These are phyloP conservation scores for Meliscaeva auricollis DNA, from an alignment of 2,888 invertebrate genomes.

Conservation along the genomic window DNA sequence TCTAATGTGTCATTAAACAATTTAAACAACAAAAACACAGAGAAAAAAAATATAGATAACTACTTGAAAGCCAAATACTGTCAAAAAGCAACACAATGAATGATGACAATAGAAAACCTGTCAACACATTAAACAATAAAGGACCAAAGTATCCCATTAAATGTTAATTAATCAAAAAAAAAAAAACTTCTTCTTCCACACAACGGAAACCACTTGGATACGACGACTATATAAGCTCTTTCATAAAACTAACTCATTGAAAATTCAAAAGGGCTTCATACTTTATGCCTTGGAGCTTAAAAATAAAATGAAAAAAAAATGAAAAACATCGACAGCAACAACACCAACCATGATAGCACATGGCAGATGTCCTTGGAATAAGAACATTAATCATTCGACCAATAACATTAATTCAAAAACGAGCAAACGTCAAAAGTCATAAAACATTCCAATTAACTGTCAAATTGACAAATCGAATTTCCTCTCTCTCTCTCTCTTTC, in stretches of 20 bases:
- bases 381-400: slow-evolving; percentile 61
- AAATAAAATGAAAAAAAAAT: neutral
- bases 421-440: slow-evolving; percentile 68
- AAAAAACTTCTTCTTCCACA: neutral
- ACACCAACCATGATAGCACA: neutral
- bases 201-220: neutral
- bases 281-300: slow-evolving; percentile 3
- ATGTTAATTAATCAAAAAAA: slow-evolving; percentile 36
- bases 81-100: neutral
- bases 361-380: neutral
- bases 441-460: slow-evolving; percentile 74
- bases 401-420: slow-evolving; percentile 71
- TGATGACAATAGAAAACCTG: slow-evolving; percentile 22
- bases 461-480: slow-evolving; percentile 73
- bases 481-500: slow-evolving; percentile 38
- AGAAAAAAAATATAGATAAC: neutral
- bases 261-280: slow-evolving; percentile 22
- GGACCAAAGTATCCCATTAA: slow-evolving; percentile 28
- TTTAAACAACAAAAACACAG: neutral
- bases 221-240: too few relatives aligned
- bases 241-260: slow-evolving; percentile 23
- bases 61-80: slow-evolving; percentile 3
- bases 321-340: neutral
- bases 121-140: slow-evolving; percentile 35
- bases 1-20: slow-evolving; percentile 11